Evolutionary conservation across 2,113 vertebrate species (phyloP), one percentile per base, ranked within the genome.

Genomic region (Nanorana parkeri): DNA sequence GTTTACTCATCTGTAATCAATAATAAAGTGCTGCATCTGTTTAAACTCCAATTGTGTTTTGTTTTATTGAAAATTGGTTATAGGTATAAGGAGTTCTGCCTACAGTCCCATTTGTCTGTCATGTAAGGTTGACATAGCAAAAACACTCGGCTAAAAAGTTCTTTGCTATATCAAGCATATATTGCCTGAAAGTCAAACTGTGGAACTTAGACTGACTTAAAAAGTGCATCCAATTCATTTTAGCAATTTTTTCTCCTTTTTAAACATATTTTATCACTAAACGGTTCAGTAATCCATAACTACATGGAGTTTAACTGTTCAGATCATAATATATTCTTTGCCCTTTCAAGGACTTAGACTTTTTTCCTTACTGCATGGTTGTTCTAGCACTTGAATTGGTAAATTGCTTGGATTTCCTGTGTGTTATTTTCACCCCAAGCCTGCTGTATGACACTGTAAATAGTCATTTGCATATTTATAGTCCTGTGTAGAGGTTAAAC

Each of bases 351-450:
- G 75, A 26, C 61, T 47, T 63, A 21, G 54, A 58, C 28, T 32
- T 74, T 58, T 71, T 74, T 74, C 28, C 55, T 74, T 21, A 28
- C 51, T 56, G 52, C n/a, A 47, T 56, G 17, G 26, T n/a, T 74
- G 71, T 74, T 74, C 71, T 58, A 74, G 71, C 28, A 77, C 36
- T 64, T 52, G 75, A 64, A 77, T 63, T 51, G 75, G 41, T 41
- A 77, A 52, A 77, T 61, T 24, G 47, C 19, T 77, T 65, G 32
- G 60, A 21, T 77, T 52, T 16, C 24, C 41, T 64, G 20, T 47
- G 60, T 71, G 54, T 54, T 71, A 54, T 71, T 71, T 71, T 71
- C 47, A 71, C 23, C 54, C 51, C 54, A 51, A 54, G 68, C 47
- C 68, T 54, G n/a, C 47, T n/a, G n/a, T n/a, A n/a, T 69, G 13